A percentile compares a stretch with the other conserved stretches of the same genome.
phyloP scores from a whole-genome alignment of 1,140 invertebrate species.

The Watersipora subatra region DNA sequence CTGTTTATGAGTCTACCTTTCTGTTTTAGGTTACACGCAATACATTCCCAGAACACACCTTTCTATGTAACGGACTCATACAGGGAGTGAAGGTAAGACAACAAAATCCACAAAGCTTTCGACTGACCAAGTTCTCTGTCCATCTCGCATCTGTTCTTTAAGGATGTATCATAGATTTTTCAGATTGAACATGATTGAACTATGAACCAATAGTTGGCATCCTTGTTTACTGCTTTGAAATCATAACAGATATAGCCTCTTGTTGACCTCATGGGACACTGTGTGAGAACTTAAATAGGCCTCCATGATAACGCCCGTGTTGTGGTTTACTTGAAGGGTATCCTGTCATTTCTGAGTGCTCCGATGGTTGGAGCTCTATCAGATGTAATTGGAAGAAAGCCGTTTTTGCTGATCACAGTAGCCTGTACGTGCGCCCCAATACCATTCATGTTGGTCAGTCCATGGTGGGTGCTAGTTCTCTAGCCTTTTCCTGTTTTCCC shows the following conservation, averaged over 20 bases:
- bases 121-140: too few species aligned
- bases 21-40: constrained; percentile 66
- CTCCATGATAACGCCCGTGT: too few species aligned
- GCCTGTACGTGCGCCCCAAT: constrained; percentile 98
- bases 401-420: constrained; percentile 93
- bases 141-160: too few species aligned
- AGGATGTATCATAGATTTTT: too few species aligned
- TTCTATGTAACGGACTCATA: constrained; percentile 98
- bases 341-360: constrained; percentile 89
- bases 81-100: constrained; percentile 79
- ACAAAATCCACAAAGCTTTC: too few species aligned
- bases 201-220: too few species aligned
- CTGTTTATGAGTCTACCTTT: constrained; percentile 8
- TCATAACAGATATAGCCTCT: too few species aligned
- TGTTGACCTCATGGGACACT: too few species aligned
- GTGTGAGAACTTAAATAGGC: too few species aligned
- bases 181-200: too few species aligned
- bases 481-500: neutral
- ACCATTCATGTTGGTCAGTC: constrained; percentile 94
- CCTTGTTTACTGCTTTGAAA: too few species aligned
- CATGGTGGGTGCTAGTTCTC: constrained; percentile 54
- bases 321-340: constrained; percentile 65
- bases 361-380: constrained; percentile 91
- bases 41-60: constrained; percentile 96
- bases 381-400: constrained; percentile 94